These are phyloP conservation scores for Etheostoma spectabile DNA, from an alignment of 2,113 vertebrate species.

Conservation along the genomic window DNA sequence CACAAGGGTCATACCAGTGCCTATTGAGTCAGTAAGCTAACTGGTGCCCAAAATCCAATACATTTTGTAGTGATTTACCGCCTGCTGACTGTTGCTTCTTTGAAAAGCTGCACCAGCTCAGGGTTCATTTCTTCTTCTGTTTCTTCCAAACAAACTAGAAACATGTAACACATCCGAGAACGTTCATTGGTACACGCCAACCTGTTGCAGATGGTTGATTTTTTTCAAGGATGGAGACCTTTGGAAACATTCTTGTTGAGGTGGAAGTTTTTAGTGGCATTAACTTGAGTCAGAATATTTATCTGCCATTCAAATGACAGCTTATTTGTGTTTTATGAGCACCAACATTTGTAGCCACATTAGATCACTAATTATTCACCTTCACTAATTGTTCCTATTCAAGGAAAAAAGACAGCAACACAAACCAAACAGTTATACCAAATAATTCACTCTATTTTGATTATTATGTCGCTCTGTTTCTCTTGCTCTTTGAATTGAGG, in stretches of 20 bases:
- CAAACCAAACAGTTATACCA: neutral
- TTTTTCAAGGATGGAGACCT: neutral
- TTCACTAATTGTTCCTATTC: neutral
- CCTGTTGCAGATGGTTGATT: neutral
- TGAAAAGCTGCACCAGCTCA: neutral
- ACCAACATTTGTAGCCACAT: neutral
- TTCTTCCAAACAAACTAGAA: constrained; percentile 3
- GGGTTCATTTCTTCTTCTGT: neutral
- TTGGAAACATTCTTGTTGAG: neutral
- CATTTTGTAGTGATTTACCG: constrained; percentile 6
- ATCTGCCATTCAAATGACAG: no score
- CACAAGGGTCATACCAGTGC: no score
- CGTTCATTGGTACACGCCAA: neutral
- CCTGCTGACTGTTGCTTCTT: neutral
- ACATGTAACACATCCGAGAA: constrained; percentile 1
- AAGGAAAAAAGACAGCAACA: neutral
- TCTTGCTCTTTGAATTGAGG: neutral
- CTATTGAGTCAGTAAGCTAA: neutral
- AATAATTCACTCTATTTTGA: neutral
- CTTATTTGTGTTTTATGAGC: no score
- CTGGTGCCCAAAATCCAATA: neutral
- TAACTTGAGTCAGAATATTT: neutral
- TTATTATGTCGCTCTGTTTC: neutral
- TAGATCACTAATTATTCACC: constrained; percentile 15
- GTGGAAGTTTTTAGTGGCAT: neutral